Conservation (phyloP, 2,888 invertebrate genomes). For the Linyphia triangularis region DNA sequence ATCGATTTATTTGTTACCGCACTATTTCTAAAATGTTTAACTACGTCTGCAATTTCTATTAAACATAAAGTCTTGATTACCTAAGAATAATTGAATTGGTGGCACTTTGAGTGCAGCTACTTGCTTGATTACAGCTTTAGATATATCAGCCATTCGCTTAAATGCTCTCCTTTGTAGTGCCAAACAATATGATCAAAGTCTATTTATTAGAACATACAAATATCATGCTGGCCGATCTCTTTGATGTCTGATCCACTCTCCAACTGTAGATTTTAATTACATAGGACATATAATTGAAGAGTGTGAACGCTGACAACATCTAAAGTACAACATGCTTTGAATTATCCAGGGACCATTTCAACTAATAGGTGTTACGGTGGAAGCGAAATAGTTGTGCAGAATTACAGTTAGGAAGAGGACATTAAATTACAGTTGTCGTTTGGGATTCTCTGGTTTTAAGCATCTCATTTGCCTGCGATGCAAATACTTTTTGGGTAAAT, state of each 20-base stretch:
- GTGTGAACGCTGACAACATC: conserved; percentile 21
- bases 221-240: conserved; percentile 29
- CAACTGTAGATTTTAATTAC: conserved; percentile 53
- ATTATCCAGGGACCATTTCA: conserved; percentile 41
- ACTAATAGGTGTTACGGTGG: conserved; percentile 39
- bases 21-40: too few relatives aligned
- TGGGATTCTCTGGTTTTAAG: too few relatives aligned
- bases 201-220: conserved; percentile 47
- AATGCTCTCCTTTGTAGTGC: conserved; percentile 20
- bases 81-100: too few relatives aligned
- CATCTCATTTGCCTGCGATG: too few relatives aligned
- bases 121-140: not conserved
- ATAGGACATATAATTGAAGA: conserved; percentile 19
- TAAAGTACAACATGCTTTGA: conserved; percentile 4
- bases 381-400: not conserved
- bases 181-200: conserved; percentile 15
- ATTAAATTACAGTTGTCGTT: not conserved
- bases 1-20: too few relatives aligned
- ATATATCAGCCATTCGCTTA: not conserved
- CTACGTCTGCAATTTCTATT: too few relatives aligned
- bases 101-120: too few relatives aligned
- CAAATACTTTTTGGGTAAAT: too few relatives aligned
- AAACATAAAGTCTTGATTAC: too few relatives aligned
- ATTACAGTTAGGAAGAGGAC: not conserved
- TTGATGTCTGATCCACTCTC: conserved; percentile 12